Percentiles rank a stretch among this genome's conserved stretches.
Evolutionary conservation across 2,888 invertebrate species (phyloP).

Genomic region (Carpatolechia fugitivella): DNA sequence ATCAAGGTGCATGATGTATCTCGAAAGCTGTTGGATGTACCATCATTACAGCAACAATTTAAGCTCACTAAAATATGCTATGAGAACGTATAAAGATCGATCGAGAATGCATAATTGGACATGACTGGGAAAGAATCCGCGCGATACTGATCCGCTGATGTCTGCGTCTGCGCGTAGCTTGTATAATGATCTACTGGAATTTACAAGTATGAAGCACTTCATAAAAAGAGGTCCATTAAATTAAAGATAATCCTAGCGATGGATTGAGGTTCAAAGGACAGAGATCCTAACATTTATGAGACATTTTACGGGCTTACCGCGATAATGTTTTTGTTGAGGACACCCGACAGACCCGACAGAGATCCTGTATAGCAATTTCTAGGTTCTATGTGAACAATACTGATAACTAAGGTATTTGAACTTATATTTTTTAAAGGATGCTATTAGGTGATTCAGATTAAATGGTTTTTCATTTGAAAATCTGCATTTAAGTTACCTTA

Average conservation of each 20-base stretch:
- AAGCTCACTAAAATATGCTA: not conserved
- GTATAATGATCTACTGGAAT: conserved; percentile 35
- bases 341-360: no score
- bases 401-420: no score
- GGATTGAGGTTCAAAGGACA: no score
- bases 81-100: conserved; percentile 10
- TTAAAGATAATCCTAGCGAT: not conserved
- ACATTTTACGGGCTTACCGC: no score
- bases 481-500: no score
- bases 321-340: no score
- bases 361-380: no score
- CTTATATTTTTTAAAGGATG: no score
- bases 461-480: no score
- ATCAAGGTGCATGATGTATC: not conserved
- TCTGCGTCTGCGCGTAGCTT: conserved; percentile 7
- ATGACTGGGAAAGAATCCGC: conserved; percentile 15
- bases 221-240: not conserved
- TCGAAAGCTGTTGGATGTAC: conserved; percentile 3
- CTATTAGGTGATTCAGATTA: no score
- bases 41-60: not conserved
- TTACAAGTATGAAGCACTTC: conserved; percentile 29
- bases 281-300: no score
- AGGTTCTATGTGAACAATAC: no score
- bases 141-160: conserved; percentile 8
- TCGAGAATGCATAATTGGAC: conserved; percentile 16